phyloP scores from a whole-genome alignment of 2,113 vertebrate species.

The Cacatua alba region DNA sequence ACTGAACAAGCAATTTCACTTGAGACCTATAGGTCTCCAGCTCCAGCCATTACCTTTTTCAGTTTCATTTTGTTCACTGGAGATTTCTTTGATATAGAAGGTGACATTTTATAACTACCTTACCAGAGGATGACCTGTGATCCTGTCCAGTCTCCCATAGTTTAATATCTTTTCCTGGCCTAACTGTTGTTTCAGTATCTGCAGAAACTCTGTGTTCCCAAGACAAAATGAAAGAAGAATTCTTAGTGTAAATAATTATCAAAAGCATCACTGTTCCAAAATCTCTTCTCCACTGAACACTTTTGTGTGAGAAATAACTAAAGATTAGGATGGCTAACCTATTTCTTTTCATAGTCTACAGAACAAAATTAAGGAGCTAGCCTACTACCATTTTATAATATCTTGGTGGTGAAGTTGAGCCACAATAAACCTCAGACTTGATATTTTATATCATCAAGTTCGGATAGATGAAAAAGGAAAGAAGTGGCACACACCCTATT shows the following conservation, averaged over 20 bases:
- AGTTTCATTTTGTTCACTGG: background rate
- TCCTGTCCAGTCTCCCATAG: background rate
- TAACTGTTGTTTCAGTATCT: background rate
- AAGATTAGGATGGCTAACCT: background rate
- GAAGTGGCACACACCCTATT: background rate
- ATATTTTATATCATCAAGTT: background rate
- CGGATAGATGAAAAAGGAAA: background rate
- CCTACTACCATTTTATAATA: background rate
- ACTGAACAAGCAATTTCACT: background rate
- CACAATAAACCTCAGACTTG: background rate
- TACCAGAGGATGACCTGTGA: background rate
- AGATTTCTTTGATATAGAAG: background rate
- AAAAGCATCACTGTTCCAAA: background rate
- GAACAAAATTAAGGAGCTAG: background rate
- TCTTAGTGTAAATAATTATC: background rate
- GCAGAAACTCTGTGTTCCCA: background rate
- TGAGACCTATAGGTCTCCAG: background rate
- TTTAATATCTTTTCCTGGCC: constrained; percentile 18
- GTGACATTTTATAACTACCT: background rate
- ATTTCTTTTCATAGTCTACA: background rate
- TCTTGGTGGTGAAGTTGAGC: background rate
- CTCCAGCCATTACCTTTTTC: background rate
- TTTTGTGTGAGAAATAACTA: background rate
- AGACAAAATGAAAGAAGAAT: background rate
- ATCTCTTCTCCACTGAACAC: background rate